Percentiles rank a stretch among this genome's conserved stretches.
phyloP scores from a whole-genome alignment of 1,140 invertebrate genomes.

The Lepidurus packardi region DNA sequence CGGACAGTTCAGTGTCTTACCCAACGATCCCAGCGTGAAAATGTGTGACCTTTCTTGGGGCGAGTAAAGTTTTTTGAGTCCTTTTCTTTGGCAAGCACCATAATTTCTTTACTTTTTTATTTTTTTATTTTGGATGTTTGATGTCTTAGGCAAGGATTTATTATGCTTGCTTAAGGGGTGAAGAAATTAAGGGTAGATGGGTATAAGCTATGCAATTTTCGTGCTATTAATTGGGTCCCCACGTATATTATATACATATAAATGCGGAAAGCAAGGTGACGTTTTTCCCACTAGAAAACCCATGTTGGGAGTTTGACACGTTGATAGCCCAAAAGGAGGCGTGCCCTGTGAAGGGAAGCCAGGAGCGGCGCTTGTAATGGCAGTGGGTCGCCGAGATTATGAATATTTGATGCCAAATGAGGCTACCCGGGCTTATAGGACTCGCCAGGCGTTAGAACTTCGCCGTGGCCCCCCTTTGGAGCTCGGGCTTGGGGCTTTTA shows the following conservation, averaged over 20 bases:
- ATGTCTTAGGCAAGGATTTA: not conserved
- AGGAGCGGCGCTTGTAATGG: not conserved
- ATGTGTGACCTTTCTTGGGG: not conserved
- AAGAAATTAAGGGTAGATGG: not conserved
- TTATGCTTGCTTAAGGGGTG: not conserved
- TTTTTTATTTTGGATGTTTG: not conserved
- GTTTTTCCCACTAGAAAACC: not conserved
- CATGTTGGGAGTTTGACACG: constrained; percentile 9
- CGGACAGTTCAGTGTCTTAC: not conserved
- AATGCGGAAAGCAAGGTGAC: constrained; percentile 14
- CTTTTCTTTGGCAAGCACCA: too few relatives aligned
- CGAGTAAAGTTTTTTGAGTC: too few relatives aligned
- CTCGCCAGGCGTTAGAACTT: not conserved
- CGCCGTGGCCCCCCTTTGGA: too few relatives aligned
- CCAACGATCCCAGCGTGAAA: too few relatives aligned
- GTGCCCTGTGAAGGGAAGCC: not conserved
- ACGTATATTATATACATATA: not conserved
- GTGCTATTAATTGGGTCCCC: not conserved
- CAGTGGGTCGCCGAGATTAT: not conserved
- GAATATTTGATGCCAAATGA: constrained; percentile 12
- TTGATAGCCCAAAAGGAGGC: not conserved
- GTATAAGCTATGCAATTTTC: not conserved
- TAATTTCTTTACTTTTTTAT: not conserved
- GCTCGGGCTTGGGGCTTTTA: too few relatives aligned
- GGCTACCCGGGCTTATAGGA: not conserved